These are phyloP conservation scores for Andrena bucephala DNA, from an alignment of 2,888 invertebrate species.

Conservation along the genomic window DNA sequence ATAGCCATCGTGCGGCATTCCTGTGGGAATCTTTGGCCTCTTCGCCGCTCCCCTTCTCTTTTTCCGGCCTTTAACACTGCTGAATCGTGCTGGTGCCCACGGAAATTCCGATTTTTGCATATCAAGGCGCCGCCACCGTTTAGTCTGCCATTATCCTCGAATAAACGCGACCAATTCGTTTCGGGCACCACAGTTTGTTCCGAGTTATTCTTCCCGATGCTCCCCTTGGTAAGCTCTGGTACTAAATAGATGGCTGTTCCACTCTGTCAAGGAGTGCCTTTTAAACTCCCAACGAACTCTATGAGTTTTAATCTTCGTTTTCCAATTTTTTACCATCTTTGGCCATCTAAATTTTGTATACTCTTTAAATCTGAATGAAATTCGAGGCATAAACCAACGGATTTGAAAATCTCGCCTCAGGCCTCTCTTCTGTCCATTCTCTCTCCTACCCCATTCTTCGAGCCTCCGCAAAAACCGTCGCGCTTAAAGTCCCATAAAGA, in stretches of 20 bases:
- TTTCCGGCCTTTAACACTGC: slow-evolving; percentile 39
- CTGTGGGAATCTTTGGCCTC: slow-evolving; percentile 44
- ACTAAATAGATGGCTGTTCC: neutral
- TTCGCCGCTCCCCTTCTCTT: slow-evolving; percentile 36
- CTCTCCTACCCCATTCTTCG: slow-evolving; percentile 12
- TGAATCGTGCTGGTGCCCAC: slow-evolving; percentile 62
- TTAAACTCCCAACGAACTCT: too few relatives aligned
- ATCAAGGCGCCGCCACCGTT: slow-evolving; percentile 82
- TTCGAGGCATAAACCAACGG: too few relatives aligned
- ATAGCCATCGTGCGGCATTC: slow-evolving; percentile 74
- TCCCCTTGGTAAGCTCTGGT: neutral
- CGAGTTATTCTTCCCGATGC: neutral
- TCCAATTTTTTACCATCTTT: too few relatives aligned
- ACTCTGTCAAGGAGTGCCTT: too few relatives aligned
- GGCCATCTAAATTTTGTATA: too few relatives aligned
- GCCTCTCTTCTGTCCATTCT: slow-evolving; percentile 4
- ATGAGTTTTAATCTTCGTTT: too few relatives aligned
- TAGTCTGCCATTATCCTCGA: slow-evolving; percentile 79
- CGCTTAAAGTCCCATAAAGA: slow-evolving; percentile 52
- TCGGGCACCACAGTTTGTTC: slow-evolving; percentile 12
- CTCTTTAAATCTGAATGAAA: too few relatives aligned
- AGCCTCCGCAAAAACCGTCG: slow-evolving; percentile 37
- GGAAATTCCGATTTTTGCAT: slow-evolving; percentile 82
- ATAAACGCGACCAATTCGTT: slow-evolving; percentile 70
- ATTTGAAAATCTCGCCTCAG: neutral